Evolutionary conservation across 2,113 vertebrate genomes (phyloP).

Genomic region (Shinisaurus crocodilurus): DNA sequence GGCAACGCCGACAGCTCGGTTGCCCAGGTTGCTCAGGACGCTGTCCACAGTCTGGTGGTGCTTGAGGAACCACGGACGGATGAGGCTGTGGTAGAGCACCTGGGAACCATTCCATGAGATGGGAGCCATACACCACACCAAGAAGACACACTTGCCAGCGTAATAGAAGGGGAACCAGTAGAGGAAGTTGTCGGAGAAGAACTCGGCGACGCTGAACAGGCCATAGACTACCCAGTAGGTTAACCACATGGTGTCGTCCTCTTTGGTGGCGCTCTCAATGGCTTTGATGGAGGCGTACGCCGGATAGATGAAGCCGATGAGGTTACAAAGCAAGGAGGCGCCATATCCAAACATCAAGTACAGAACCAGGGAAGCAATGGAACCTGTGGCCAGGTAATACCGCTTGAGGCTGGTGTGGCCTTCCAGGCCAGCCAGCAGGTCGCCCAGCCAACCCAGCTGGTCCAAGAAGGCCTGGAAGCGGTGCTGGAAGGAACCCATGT

Average conservation of each 20-base stretch:
- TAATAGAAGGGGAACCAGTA: slow-evolving; percentile 99
- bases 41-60: slow-evolving; percentile 87
- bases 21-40: slow-evolving; percentile 80
- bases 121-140: slow-evolving; percentile 97
- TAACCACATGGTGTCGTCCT: slow-evolving; percentile 95
- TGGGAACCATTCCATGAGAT: slow-evolving; percentile 92
- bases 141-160: slow-evolving; percentile 93
- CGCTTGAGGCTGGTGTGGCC: slow-evolving; percentile 86
- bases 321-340: slow-evolving; percentile 91
- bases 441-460: slow-evolving; percentile 83
- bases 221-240: slow-evolving; percentile 98
- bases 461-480: slow-evolving; percentile 84
- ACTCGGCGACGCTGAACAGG: slow-evolving; percentile 90
- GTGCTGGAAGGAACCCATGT: slow-evolving; percentile 74
- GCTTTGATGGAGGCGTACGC: slow-evolving; percentile 95
- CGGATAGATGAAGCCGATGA: slow-evolving; percentile 94
- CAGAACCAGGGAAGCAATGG: slow-evolving; percentile 81
- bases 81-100: slow-evolving; percentile 83
- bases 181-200: slow-evolving; percentile 96
- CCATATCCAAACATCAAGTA: slow-evolving; percentile 94
- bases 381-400: slow-evolving; percentile 87
- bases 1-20: slow-evolving; percentile 79
- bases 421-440: slow-evolving; percentile 84
- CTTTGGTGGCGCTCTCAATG: slow-evolving; percentile 90
- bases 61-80: slow-evolving; percentile 89